Percentiles rank a stretch among this genome's conserved stretches.
These are phyloP conservation scores for Emydura subglobosa DNA, from an alignment of 2,113 vertebrate species.

Conservation along the genomic window DNA sequence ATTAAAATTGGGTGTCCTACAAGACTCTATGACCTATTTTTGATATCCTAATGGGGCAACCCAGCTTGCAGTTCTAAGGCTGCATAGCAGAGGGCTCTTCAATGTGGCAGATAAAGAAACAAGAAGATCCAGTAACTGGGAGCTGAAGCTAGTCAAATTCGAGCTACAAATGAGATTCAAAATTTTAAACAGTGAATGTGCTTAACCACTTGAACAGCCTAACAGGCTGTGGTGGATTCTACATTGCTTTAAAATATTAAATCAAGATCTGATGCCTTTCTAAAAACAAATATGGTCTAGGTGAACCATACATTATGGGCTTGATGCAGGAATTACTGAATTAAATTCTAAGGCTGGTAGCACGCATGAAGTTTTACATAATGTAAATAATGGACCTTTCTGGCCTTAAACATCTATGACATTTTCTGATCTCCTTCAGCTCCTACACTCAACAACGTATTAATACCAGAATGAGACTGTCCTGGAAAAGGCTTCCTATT, in stretches of 20 bases:
- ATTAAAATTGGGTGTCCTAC: neutral
- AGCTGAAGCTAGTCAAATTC: neutral
- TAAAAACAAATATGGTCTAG: neutral
- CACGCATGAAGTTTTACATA: neutral
- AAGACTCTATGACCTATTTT: neutral
- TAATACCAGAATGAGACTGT: constrained; percentile 23
- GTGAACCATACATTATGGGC: neutral
- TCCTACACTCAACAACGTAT: neutral
- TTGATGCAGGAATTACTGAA: neutral
- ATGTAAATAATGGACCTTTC: neutral
- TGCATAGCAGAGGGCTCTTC: neutral
- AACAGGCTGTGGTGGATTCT: neutral
- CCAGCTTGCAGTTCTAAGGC: neutral
- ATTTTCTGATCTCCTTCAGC: neutral
- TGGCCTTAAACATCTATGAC: rapidly evolving
- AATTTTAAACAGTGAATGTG: neutral
- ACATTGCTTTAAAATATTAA: neutral
- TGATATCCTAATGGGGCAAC: neutral
- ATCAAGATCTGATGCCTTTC: constrained; percentile 2
- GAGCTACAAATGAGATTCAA: neutral
- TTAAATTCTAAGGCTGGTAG: neutral
- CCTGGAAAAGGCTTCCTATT: neutral
- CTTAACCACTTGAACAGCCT: neutral
- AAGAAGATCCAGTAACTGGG: neutral
- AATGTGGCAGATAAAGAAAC: neutral